Conservation (phyloP, 2,113 vertebrate species). For the Lontra canadensis region DNA sequence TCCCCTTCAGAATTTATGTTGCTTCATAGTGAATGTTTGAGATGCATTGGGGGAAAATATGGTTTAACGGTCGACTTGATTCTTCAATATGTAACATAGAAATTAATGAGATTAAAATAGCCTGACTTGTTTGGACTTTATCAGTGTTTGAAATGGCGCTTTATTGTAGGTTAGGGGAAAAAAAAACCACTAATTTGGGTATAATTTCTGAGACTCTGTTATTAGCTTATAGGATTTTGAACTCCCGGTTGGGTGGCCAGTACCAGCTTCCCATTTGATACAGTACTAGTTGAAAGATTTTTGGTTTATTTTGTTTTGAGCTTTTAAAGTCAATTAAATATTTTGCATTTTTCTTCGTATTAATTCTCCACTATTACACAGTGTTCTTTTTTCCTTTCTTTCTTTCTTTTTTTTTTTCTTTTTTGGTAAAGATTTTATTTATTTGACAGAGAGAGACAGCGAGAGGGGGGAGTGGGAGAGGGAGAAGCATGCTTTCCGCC, state of each 20-base stretch:
- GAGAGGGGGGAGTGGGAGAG: too few relatives aligned
- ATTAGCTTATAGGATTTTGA: constrained; percentile 66
- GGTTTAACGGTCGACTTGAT: constrained; percentile 75
- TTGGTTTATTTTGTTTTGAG: constrained; percentile 74
- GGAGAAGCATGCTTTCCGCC: too few relatives aligned
- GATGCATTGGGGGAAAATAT: constrained; percentile 75
- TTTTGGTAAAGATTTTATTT: too few relatives aligned
- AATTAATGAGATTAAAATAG: constrained; percentile 71
- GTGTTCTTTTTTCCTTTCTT: not conserved
- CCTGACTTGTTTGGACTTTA: constrained; percentile 68
- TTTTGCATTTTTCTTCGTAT: constrained; percentile 66
- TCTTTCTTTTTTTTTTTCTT: too few relatives aligned
- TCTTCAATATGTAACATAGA: constrained; percentile 59
- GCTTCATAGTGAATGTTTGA: constrained; percentile 79
- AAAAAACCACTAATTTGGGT: constrained; percentile 64
- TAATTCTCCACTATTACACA: constrained; percentile 46
- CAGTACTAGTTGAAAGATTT: constrained; percentile 68
- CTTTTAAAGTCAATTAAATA: constrained; percentile 73
- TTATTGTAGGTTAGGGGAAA: constrained; percentile 49
- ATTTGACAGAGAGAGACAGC: too few relatives aligned
- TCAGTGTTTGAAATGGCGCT: constrained; percentile 71
- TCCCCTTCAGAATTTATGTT: constrained; percentile 79
- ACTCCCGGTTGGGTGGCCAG: constrained; percentile 59
- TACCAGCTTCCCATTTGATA: constrained; percentile 69
- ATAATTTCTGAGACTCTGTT: constrained; percentile 54